Evolutionary conservation across 2,113 vertebrate species (phyloP).

Genomic region (Phycodurus eques): DNA sequence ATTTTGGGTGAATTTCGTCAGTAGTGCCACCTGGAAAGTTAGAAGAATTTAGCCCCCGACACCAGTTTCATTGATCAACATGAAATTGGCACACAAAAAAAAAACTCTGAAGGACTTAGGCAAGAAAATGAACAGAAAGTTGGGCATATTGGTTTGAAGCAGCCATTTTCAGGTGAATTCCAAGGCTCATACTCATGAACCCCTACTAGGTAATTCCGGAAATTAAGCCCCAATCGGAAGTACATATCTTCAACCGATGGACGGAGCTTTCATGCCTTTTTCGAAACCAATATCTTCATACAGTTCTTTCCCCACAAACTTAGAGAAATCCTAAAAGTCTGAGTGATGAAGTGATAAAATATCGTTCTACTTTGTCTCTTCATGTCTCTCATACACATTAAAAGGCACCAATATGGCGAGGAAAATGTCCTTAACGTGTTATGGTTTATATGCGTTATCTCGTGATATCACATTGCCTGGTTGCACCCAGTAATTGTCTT

Average conservation of each 20-base stretch:
- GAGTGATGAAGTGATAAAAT: neutral
- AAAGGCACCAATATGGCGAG: neutral
- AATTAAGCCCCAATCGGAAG: neutral
- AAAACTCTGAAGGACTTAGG: too few species aligned
- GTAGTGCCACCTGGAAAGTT: too few species aligned
- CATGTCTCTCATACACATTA: too few species aligned
- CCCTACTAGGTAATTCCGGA: neutral
- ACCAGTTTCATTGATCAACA: too few species aligned
- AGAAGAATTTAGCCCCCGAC: too few species aligned
- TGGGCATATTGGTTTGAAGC: neutral
- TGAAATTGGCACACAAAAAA: too few species aligned
- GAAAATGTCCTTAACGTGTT: neutral
- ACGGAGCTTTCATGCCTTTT: neutral
- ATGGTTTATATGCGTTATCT: neutral
- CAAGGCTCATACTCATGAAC: neutral
- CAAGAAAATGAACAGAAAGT: too few species aligned
- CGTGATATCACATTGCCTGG: conserved; percentile 19
- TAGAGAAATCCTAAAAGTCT: neutral
- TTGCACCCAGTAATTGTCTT: conserved; percentile 65
- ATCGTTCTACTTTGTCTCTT: neutral
- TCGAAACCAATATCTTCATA: neutral
- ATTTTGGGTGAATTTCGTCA: too few species aligned
- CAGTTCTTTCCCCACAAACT: too few species aligned
- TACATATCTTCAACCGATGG: too few species aligned
- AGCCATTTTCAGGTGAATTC: neutral